phyloP scores from a whole-genome alignment of 1,140 invertebrate genomes.

The Saccostrea cuccullata region DNA sequence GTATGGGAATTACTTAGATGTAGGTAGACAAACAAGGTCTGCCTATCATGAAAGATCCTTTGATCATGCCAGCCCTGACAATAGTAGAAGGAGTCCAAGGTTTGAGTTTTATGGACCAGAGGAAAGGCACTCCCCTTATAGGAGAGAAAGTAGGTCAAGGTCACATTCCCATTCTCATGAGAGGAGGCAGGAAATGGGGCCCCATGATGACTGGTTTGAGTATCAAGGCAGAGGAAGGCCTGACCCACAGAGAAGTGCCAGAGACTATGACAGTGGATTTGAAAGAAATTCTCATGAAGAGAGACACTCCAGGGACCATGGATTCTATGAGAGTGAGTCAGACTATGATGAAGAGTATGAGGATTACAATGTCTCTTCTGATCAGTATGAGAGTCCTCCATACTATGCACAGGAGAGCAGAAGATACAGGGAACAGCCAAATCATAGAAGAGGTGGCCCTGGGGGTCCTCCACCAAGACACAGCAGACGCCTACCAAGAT shows the following conservation, averaged over 20 bases:
- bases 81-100: constrained; percentile 45
- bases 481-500: neutral
- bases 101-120: constrained; percentile 25
- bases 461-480: neutral
- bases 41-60: constrained; percentile 46
- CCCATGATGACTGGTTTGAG: constrained; percentile 4
- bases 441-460: neutral
- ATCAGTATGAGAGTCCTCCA: constrained; percentile 49
- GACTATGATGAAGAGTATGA: constrained; percentile 48
- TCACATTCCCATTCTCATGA: constrained; percentile 35
- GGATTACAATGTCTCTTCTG: constrained; percentile 51
- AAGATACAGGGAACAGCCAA: constrained; percentile 36
- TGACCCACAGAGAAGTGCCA: constrained; percentile 8
- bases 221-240: constrained; percentile 23
- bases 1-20: constrained; percentile 34
- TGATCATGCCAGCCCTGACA: constrained; percentile 55
- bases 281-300: constrained; percentile 29
- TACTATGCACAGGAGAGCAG: constrained; percentile 48
- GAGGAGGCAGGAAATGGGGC: constrained; percentile 41
- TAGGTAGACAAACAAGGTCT: neutral
- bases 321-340: constrained; percentile 37
- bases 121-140: constrained; percentile 27
- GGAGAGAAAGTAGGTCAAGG: constrained; percentile 41
- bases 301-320: constrained; percentile 28
- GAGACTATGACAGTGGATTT: constrained; percentile 33